Evolutionary conservation across 2,888 invertebrate genomes (phyloP), one percentile per base, ranked within the genome.

Genomic region (Seladonia tumulorum): DNA sequence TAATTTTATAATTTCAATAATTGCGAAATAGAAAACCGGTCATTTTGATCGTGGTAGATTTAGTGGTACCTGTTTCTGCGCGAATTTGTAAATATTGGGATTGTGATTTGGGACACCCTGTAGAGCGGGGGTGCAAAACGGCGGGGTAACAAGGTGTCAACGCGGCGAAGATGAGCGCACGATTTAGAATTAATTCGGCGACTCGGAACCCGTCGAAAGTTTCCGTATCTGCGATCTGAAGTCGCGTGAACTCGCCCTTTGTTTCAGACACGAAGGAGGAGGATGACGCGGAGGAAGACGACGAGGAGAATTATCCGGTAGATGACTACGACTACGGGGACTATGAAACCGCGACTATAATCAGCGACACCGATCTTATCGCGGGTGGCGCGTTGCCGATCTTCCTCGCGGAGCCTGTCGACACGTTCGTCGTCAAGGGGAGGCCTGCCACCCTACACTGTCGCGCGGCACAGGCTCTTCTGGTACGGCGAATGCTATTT

Each of bases 391-490:
- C 97, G 76, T 95, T 98, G 88, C 98, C 99, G 57, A 97, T 98
- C 91, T 98, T 99, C 95, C 96, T 98, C 66, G 96, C 97, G 91
- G 98, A 99, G 93, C 99, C 99, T 2, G 97, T 97, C 93, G 97
- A 98, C 94, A 96, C 98, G 70, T 99, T 97, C 95, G 98, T 99
- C 92, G 97, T 99, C 85, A 98, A 98, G 95, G 98, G 97, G 95
- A 97, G 98, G 90, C 98, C 99, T 5, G 98, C 98, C 3, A 96
- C 97, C 22, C 96, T 99, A 81, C 97, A 90, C 42, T 99, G 99
- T 95, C 97, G 97, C 81, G 99, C 98, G 18, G 97, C 98, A 57
- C 98, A 98, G 95, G 98, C 99, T 79, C 96, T 98, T 87, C 97
- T 97, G 95, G 91, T 91, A 86, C n/a, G 82, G n/a, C 18, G 49